These are phyloP conservation scores for Scaptomyza hsui DNA, from an alignment of 1,140 invertebrate species.

Conservation along the genomic window DNA sequence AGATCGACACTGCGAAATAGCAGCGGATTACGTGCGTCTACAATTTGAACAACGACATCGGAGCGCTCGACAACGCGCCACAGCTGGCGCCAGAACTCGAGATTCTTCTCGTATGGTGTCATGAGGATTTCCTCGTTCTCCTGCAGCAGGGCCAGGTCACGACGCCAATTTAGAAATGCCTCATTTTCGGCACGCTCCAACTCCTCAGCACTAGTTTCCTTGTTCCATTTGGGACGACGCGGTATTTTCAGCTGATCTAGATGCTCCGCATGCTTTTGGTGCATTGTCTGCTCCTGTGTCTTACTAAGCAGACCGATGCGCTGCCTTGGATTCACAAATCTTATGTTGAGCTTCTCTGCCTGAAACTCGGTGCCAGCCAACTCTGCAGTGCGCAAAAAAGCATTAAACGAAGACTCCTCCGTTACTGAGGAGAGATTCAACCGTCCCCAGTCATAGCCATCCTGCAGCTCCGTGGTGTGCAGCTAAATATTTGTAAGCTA, in stretches of 20 bases:
- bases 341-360: conserved; percentile 94
- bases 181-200: conserved; percentile 91
- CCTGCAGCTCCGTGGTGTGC: conserved; percentile 93
- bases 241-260: conserved; percentile 90
- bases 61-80: conserved; percentile 99
- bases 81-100: conserved; percentile 99
- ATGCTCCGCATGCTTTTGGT: conserved; percentile 88
- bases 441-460: conserved; percentile 95
- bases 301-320: conserved; percentile 87
- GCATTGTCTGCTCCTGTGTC: conserved; percentile 87
- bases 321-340: conserved; percentile 85
- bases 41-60: conserved; percentile 97
- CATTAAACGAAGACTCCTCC: conserved; percentile 97
- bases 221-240: conserved; percentile 93
- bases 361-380: conserved; percentile 96
- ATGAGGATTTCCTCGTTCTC: conserved; percentile 92
- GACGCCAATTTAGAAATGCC: conserved; percentile 94
- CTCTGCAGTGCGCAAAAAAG: conserved; percentile 97
- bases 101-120: conserved; percentile 99
- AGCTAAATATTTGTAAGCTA: conserved; percentile 85
- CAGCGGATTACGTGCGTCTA: conserved; percentile 98
- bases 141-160: conserved; percentile 91
- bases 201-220: conserved; percentile 90
- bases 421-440: conserved; percentile 97
- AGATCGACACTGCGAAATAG: conserved; percentile 97